These are phyloP conservation scores for Psilopogon haemacephalus DNA, from an alignment of 2,113 vertebrate genomes.

Conservation along the genomic window DNA sequence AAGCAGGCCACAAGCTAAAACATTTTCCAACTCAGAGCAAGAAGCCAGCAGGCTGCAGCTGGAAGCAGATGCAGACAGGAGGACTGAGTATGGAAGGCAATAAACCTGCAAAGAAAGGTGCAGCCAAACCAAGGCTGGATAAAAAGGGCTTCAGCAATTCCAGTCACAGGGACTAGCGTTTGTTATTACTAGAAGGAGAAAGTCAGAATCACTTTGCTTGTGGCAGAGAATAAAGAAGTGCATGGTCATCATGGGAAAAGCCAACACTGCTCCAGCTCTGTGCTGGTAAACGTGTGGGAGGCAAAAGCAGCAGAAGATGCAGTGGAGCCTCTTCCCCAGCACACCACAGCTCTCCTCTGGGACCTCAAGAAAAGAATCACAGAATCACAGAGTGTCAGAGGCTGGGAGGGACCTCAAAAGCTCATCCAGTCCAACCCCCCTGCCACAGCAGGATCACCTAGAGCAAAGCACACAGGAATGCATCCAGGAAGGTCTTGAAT, in stretches of 20 bases:
- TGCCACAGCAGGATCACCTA: too few species aligned
- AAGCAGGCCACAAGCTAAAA: not conserved
- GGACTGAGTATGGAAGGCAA: not conserved
- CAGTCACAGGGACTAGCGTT: accelerated
- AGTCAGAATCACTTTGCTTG: not conserved
- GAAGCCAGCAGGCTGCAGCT: not conserved
- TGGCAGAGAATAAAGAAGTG: not conserved
- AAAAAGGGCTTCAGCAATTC: not conserved
- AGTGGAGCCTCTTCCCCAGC: not conserved
- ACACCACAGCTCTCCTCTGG: not conserved
- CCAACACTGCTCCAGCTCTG: not conserved
- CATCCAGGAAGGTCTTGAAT: too few species aligned
- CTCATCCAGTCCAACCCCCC: too few species aligned
- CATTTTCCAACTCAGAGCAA: not conserved
- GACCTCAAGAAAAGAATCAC: not conserved
- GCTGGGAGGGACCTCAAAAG: too few species aligned
- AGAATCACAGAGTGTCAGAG: too few species aligned
- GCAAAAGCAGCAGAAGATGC: not conserved
- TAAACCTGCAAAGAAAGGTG: not conserved
- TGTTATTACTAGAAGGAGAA: not conserved
- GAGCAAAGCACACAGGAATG: too few species aligned
- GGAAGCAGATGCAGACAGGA: not conserved
- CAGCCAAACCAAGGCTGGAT: not conserved
- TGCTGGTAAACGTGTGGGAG: not conserved
- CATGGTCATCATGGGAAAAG: not conserved